Conservation (phyloP, 2,113 vertebrate genomes). For the Gorsachius goisagi region DNA sequence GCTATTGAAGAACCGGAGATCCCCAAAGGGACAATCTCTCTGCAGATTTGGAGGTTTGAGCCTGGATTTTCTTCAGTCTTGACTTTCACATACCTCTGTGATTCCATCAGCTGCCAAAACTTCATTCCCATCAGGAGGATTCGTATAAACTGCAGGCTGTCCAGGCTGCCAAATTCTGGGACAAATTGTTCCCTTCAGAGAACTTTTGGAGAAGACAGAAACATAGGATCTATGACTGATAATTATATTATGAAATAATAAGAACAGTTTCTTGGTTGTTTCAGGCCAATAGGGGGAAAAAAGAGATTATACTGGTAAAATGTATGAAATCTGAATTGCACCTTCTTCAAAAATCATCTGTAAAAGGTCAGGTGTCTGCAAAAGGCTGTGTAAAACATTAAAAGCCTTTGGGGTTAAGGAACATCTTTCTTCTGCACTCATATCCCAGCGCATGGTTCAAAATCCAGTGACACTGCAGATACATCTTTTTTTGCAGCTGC, state of each 20-base stretch:
- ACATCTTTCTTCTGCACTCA: neutral
- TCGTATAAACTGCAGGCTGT: slow-evolving; percentile 9
- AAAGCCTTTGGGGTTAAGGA: neutral
- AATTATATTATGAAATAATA: slow-evolving; percentile 48
- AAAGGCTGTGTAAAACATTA: neutral
- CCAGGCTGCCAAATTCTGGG: slow-evolving; percentile 51
- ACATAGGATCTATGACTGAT: slow-evolving; percentile 5
- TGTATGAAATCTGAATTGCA: neutral
- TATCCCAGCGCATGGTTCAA: neutral
- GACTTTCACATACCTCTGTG: slow-evolving; percentile 39
- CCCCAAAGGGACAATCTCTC: slow-evolving; percentile 40
- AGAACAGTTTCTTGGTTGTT: neutral
- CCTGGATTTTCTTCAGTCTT: slow-evolving; percentile 39
- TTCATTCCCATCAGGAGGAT: slow-evolving; percentile 46
- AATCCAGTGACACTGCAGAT: neutral
- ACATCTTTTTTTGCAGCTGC: slow-evolving; percentile 30
- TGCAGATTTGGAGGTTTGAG: slow-evolving; percentile 33
- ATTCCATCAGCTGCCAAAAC: slow-evolving; percentile 38
- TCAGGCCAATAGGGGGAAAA: neutral
- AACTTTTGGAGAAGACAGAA: slow-evolving; percentile 47
- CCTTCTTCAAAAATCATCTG: neutral
- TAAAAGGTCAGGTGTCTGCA: neutral
- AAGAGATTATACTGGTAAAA: neutral
- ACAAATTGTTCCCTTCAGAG: slow-evolving; percentile 59
- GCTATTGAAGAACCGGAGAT: slow-evolving; percentile 34